These are phyloP conservation scores for Xiphorhynchus erythropygius DNA, from an alignment of 2,797 vertebrate genomes.

Conservation along the genomic window DNA sequence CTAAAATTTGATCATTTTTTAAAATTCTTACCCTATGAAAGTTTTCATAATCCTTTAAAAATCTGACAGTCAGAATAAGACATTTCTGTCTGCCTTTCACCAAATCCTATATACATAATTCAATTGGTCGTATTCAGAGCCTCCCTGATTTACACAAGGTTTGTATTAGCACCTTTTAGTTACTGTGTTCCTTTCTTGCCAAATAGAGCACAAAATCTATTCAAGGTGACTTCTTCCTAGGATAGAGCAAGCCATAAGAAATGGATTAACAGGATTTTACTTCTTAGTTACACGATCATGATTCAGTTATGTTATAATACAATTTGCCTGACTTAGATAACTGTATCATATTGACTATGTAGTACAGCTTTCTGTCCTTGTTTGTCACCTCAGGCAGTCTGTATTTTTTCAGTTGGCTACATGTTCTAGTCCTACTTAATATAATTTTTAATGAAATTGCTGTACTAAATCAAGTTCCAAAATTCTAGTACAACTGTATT, in stretches of 20 bases:
- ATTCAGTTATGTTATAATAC: not conserved
- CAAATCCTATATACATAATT: not conserved
- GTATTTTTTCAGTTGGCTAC: not conserved
- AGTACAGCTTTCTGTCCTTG: not conserved
- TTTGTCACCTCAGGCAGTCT: not conserved
- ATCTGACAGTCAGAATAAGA: not conserved
- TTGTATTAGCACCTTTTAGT: not conserved
- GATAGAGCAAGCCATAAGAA: not conserved
- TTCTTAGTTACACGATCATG: not conserved
- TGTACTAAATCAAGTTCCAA: not conserved
- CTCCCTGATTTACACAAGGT: not conserved
- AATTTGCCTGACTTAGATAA: not conserved
- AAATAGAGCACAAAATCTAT: not conserved
- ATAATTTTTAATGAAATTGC: not conserved
- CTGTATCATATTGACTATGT: not conserved
- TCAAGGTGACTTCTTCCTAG: not conserved
- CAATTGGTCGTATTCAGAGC: not conserved
- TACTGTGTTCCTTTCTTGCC: not conserved
- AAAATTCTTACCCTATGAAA: not conserved
- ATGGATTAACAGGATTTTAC: not conserved
- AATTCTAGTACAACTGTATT: not conserved
- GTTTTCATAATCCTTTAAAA: not conserved
- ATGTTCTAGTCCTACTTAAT: not conserved
- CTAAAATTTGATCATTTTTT: not conserved
- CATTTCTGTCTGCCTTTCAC: not conserved